These are phyloP conservation scores for Platyura marginata DNA, from an alignment of 1,140 invertebrate genomes.

Conservation along the genomic window DNA sequence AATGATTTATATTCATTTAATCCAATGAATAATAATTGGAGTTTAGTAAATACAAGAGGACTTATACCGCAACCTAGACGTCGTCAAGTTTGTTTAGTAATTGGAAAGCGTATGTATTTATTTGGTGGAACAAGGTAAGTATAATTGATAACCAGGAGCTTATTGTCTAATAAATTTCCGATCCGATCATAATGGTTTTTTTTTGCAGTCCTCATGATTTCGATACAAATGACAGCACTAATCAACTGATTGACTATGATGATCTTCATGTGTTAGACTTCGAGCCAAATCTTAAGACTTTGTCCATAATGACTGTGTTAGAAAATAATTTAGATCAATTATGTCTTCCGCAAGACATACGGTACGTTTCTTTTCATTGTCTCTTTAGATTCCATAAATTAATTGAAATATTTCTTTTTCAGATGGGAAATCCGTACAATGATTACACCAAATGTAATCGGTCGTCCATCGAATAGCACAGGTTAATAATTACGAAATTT, in stretches of 20 bases:
- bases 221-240: background rate
- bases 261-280: constrained; percentile 62
- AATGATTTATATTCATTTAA: constrained; percentile 63
- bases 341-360: constrained; percentile 37
- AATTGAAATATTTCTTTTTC: constrained; percentile 2
- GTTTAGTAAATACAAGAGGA: constrained; percentile 34
- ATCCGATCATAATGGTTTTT: background rate
- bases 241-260: constrained; percentile 26
- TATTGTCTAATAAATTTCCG: background rate
- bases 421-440: constrained; percentile 29
- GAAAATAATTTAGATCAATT: constrained; percentile 39
- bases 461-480: constrained; percentile 19
- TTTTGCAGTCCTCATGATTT: constrained; percentile 9
- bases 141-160: background rate
- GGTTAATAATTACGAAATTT: constrained; percentile 13
- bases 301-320: constrained; percentile 41
- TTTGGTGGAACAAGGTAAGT: constrained; percentile 70
- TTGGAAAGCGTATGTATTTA: constrained; percentile 50
- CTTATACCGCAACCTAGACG: constrained; percentile 45
- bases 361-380: constrained; percentile 19
- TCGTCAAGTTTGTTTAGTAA: constrained; percentile 58
- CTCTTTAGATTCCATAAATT: constrained; percentile 1
- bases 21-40: constrained; percentile 40
- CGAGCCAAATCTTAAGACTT: constrained; percentile 45
- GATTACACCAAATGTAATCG: constrained; percentile 27